Evolutionary conservation across 2,888 invertebrate species (phyloP).

Genomic region (Amphipoea oculea): DNA sequence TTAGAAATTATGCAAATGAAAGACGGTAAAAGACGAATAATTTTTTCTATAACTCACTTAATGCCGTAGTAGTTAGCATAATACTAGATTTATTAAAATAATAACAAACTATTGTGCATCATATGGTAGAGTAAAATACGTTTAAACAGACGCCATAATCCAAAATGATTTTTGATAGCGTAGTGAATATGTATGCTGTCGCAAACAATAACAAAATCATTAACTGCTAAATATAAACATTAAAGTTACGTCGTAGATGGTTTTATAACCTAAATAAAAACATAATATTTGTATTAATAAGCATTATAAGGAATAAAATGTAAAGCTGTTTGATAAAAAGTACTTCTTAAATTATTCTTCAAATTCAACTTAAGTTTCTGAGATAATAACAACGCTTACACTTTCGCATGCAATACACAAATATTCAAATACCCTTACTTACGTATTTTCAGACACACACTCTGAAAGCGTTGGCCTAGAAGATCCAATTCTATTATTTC

Average conservation of each 20-base stretch:
- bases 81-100: conserved; percentile 4
- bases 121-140: neutral
- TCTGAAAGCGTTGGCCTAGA: conserved; percentile 31
- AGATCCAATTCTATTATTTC: conserved; percentile 19
- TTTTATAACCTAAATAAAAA: neutral
- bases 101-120: neutral
- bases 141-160: neutral
- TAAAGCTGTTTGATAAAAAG: neutral
- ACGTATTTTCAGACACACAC: conserved; percentile 49
- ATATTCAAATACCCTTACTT: conserved; percentile 34
- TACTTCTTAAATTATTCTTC: neutral
- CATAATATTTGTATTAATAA: neutral
- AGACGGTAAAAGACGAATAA: conserved; percentile 36
- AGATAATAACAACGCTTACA: conserved; percentile 28
- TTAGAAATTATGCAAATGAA: conserved; percentile 2
- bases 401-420: conserved; percentile 20
- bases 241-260: neutral
- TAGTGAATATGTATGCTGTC: neutral
- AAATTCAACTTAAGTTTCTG: neutral
- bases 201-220: conserved; percentile 4
- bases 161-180: neutral
- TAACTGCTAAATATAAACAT: neutral
- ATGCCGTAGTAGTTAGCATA: conserved; percentile 39
- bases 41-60: conserved; percentile 12
- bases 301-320: neutral